Evolutionary conservation across 2,797 vertebrate genomes (phyloP).

Genomic region (Sciaenops ocellatus): DNA sequence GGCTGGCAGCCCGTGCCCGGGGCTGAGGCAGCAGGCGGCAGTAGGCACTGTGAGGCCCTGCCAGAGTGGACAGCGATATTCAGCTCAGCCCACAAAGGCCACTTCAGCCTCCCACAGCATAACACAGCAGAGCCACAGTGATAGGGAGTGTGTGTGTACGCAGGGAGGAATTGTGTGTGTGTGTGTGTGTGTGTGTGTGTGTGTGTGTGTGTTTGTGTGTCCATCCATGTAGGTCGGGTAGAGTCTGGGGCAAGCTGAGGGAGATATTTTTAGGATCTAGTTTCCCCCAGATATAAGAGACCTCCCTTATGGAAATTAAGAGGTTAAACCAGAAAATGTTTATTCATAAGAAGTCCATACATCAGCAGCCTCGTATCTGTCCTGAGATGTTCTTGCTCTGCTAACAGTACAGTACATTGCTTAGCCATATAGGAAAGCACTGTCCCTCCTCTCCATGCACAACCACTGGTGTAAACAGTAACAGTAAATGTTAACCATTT

Average conservation of each 20-base stretch:
- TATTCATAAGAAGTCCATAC: slow-evolving; percentile 71
- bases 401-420: slow-evolving; percentile 24
- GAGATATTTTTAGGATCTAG: slow-evolving; percentile 83
- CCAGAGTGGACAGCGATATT: slow-evolving; percentile 81
- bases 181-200: slow-evolving; percentile 45
- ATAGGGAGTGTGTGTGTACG: slow-evolving; percentile 56
- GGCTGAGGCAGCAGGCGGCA: slow-evolving; percentile 76
- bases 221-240: slow-evolving; percentile 63
- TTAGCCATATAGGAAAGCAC: slow-evolving; percentile 28
- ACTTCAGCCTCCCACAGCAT: slow-evolving; percentile 82
- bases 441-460: slow-evolving; percentile 31
- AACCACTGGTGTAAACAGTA: slow-evolving; percentile 13
- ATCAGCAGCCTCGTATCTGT: slow-evolving; percentile 67
- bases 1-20: slow-evolving; percentile 74
- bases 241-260: slow-evolving; percentile 64
- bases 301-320: slow-evolving; percentile 76
- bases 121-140: slow-evolving; percentile 78
- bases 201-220: slow-evolving; percentile 33
- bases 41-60: slow-evolving; percentile 75
- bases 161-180: neutral
- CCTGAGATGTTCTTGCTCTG: slow-evolving; percentile 53
- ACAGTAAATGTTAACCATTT: slow-evolving; percentile 63
- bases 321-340: slow-evolving; percentile 74
- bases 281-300: slow-evolving; percentile 74
- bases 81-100: slow-evolving; percentile 81